Base-by-base conservation (phyloP, 2,113 vertebrate species). In the Notarius quadriscutis region DNA sequence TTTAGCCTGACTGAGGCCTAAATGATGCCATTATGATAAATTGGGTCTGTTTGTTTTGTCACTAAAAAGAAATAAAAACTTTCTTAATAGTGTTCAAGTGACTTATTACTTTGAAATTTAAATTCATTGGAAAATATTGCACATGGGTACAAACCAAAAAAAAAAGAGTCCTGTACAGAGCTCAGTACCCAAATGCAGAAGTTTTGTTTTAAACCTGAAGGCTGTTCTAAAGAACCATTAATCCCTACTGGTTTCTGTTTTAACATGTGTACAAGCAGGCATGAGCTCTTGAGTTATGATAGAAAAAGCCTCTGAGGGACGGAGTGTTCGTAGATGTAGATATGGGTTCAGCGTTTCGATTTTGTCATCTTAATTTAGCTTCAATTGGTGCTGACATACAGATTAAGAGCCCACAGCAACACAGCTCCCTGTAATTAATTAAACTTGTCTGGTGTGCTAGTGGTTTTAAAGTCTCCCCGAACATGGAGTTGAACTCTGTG, bases 351-450 rank as follows among this genome's bases (percentile, higher is more conserved):
- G 25, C 63, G 75, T 62, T 65, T 58, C 18, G 7, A 81, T 84
- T 83, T 55, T 25, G 75, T 55, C 65, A 83, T 89, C 90, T 90
- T 93, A 93, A 94, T 94, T 90, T 92, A 89, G 87, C 88, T 93
- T 94, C 89, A 90, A 94, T 94, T 86, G 75, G 84, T 62, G 88
- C 69, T 92, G 88, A 87, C 89, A 80, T 75, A 90, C 91, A 93
- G 91, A 93, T 90, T 87, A 91, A 91, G 86, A 88, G 83, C 53
- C 7, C 65, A 50, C 20, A 81, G 90, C 88, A 83, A 65, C 50
- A 17, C 55, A 10, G 83, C 25, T 75, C 85, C 55, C 57, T 84
- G 88, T 88, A 91, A 91, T 93, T 91, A 89, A 91, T 92, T 87
- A 77, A 87, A 92, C 88, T 87, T 90, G 50, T 48, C 72, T 58